phyloP scores from a whole-genome alignment of 2,113 vertebrate species.

The Nothocercus julius region DNA sequence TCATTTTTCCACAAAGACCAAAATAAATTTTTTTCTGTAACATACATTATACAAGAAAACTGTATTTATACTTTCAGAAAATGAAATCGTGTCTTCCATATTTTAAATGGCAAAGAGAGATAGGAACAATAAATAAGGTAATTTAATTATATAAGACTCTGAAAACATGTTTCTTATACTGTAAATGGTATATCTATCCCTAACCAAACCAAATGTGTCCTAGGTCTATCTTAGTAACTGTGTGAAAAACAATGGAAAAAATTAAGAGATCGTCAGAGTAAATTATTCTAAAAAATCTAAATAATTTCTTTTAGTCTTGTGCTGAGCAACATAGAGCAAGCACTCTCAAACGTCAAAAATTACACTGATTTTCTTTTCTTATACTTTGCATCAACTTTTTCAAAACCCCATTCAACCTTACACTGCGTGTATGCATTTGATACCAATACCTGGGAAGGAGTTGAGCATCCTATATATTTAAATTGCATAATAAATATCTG shows the following conservation, averaged over 20 bases:
- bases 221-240: background rate
- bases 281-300: background rate
- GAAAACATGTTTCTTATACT: background rate
- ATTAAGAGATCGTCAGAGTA: background rate
- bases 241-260: background rate
- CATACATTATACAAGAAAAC: background rate
- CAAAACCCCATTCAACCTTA: accelerated
- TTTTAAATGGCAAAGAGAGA: background rate
- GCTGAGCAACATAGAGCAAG: background rate
- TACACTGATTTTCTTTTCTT: background rate
- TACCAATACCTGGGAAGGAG: background rate
- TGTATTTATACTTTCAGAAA: background rate
- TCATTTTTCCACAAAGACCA: background rate
- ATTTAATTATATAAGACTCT: background rate
- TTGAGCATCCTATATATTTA: background rate
- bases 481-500: background rate
- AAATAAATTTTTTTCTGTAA: background rate
- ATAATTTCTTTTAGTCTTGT: background rate
- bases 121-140: background rate
- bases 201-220: background rate
- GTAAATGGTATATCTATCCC: background rate
- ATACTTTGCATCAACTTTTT: background rate
- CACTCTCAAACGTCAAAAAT: background rate
- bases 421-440: accelerated
- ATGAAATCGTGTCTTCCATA: background rate